Evolutionary conservation across 2,797 vertebrate genomes (phyloP), one percentile per base, ranked within the genome.

Genomic region (Erethizon dorsatum): DNA sequence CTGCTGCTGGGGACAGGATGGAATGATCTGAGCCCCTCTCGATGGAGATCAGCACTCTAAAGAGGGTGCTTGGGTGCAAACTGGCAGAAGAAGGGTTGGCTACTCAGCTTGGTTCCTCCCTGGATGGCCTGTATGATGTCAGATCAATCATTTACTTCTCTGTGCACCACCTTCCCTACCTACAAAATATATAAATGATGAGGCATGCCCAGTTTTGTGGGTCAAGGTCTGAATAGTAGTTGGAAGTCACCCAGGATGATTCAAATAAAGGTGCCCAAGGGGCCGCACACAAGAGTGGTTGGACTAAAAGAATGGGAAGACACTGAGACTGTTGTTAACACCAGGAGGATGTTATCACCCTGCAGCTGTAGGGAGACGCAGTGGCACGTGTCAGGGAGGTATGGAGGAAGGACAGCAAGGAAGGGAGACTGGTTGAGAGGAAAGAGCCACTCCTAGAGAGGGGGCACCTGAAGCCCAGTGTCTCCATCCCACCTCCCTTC

Each of bases 321-420:
- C 6, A 26, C 4, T 10, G 26, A 56, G 24, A 6, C 0, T 12
- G 5, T 11, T 45, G 3, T 41, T 71, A 2, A 17, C 24, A 33
- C 4, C 12, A 67, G 11, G 37, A 56, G 12, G 31, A 8, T 79
- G 26, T 54, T n/a, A 12, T 18, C 22, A 50, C 2, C 12, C 33
- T 17, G 15, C 11, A 28, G 56, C 1, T 5, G 33, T 50, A 47
- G 71, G 13, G 11, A 13, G 9, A 20, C 45, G 1, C 10, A n/a
- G 26, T 0, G 17, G 15, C 22, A 65, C 14, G 12, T 33, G 4
- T 18, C 24, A 2, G 6, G 15, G 4, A 57, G 13, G 7, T 37
- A 7, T 22, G 54, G 14, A 59, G 41, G 41, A 26, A 1, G 5
- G 6, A 17, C 0, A 18, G 2, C 15, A 0, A 1, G 15, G n/a